Percentiles rank a stretch among this genome's conserved stretches.
Evolutionary conservation across 2,113 vertebrate species (phyloP).

Genomic region (Siniperca chuatsi): DNA sequence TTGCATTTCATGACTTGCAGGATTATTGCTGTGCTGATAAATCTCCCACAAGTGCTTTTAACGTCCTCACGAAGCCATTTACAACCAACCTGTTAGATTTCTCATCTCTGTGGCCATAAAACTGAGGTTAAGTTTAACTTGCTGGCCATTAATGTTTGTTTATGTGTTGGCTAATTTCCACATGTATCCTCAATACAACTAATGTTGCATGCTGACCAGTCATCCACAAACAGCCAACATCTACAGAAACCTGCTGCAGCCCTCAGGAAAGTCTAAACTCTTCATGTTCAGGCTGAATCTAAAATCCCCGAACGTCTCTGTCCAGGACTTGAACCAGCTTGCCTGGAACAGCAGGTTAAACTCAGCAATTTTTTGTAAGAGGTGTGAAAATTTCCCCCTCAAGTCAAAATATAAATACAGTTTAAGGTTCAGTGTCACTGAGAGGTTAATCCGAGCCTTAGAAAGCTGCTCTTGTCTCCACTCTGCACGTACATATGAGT

Average conservation of each 20-base stretch:
- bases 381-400: neutral
- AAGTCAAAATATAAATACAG: neutral
- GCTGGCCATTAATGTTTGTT: neutral
- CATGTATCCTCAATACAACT: neutral
- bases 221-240: neutral
- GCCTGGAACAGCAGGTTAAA: neutral
- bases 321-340: neutral
- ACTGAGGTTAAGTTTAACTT: neutral
- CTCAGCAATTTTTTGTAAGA: neutral
- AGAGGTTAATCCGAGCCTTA: neutral
- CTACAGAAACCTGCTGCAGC: neutral
- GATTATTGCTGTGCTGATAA: conserved; percentile 14
- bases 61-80: neutral
- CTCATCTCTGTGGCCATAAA: conserved; percentile 1
- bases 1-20: conserved; percentile 43
- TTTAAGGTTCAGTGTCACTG: neutral
- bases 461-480: neutral
- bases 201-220: neutral
- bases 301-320: neutral
- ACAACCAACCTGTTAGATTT: conserved; percentile 8
- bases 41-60: conserved; percentile 37
- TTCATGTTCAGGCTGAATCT: neutral
- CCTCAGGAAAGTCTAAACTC: neutral
- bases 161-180: conserved; percentile 6
- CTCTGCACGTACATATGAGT: neutral